Evolutionary conservation across 2,888 invertebrate genomes (phyloP).

Genomic region (Plebejus anna): DNA sequence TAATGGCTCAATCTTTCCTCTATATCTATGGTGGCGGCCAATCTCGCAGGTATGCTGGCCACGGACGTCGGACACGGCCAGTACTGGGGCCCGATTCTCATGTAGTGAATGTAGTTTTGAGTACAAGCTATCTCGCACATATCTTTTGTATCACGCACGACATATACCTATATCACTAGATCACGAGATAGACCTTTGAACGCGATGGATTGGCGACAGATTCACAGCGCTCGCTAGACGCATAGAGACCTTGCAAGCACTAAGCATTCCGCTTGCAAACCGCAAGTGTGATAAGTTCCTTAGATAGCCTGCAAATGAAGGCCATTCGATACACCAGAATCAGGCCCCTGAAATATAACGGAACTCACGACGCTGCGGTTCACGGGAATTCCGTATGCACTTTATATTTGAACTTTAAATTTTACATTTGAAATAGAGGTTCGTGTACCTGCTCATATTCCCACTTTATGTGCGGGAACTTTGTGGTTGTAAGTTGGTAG

Average conservation of each 20-base stretch:
- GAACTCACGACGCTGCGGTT: constrained; percentile 12
- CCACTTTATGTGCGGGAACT: constrained; percentile 4
- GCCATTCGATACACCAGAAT: background rate
- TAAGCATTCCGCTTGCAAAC: too few species aligned
- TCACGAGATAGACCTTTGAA: too few species aligned
- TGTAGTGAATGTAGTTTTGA: too few species aligned
- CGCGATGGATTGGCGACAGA: too few species aligned
- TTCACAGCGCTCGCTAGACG: too few species aligned
- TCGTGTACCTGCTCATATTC: constrained; percentile 6
- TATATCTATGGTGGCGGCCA: background rate
- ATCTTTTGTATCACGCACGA: too few species aligned
- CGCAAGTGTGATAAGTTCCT: too few species aligned
- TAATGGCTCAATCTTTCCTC: background rate
- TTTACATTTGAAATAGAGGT: constrained; percentile 13
- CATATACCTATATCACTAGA: too few species aligned
- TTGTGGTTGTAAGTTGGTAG: background rate
- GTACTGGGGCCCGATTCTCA: background rate
- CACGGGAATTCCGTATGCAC: constrained; percentile 7
- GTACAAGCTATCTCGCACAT: too few species aligned
- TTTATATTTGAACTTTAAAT: constrained; percentile 16
- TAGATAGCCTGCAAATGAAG: background rate
- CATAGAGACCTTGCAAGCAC: too few species aligned
- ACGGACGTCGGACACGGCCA: background rate
- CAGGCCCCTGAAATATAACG: background rate
- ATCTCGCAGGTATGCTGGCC: constrained; percentile 11